phyloP scores from a whole-genome alignment of 2,797 vertebrate genomes.

The Hippocampus kuda region DNA sequence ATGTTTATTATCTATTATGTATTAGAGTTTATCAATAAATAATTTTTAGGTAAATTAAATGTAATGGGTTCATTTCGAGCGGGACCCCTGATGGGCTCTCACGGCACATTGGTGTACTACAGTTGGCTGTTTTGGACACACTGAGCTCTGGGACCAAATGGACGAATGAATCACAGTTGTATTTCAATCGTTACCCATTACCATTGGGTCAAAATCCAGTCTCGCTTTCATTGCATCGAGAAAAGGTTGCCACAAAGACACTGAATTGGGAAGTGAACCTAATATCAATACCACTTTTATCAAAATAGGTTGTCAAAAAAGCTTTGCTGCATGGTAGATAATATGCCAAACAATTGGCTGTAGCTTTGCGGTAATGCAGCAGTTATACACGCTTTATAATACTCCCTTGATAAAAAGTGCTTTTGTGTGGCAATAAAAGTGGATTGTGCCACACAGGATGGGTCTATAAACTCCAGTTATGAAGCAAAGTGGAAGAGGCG shows the following conservation, averaged over 20 bases:
- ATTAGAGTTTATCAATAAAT: no score
- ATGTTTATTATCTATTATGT: no score
- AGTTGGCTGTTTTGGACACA: no score
- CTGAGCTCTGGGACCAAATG: no score
- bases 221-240: neutral
- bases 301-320: neutral
- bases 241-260: neutral
- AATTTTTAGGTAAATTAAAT: no score
- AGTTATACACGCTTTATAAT: constrained; percentile 4
- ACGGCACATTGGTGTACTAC: no score
- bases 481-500: neutral
- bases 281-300: constrained; percentile 7
- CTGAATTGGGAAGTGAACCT: neutral
- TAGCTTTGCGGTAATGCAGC: neutral
- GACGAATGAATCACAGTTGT: neutral
- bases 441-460: neutral
- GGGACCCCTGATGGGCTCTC: no score
- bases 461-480: neutral
- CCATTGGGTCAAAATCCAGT: neutral
- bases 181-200: neutral
- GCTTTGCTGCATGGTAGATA: neutral
- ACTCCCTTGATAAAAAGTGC: constrained; percentile 1
- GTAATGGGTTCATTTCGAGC: no score
- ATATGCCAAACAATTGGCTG: constrained; percentile 1
- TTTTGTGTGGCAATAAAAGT: constrained; percentile 3